Evolutionary conservation across 2,888 invertebrate species (phyloP).

Genomic region (Leucophenga montana): DNA sequence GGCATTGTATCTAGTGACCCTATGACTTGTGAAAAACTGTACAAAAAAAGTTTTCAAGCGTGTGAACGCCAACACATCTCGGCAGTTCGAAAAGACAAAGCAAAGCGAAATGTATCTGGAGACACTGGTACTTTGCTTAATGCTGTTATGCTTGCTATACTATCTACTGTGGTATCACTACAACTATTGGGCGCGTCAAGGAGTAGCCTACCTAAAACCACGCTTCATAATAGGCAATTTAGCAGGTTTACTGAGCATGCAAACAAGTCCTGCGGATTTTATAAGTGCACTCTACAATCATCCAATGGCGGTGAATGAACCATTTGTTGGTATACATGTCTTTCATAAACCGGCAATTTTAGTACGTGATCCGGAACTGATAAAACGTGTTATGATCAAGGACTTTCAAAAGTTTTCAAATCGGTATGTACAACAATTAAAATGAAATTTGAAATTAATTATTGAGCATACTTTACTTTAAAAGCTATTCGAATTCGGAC

Average conservation of each 20-base stretch:
- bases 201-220: slow-evolving; percentile 69
- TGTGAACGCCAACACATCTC: neutral
- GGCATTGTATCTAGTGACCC: neutral
- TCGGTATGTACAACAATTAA: slow-evolving; percentile 49
- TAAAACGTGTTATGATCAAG: slow-evolving; percentile 73
- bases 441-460: neutral
- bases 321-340: slow-evolving; percentile 72
- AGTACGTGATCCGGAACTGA: slow-evolving; percentile 72
- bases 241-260: slow-evolving; percentile 63
- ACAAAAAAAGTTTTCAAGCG: neutral
- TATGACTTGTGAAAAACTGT: neutral
- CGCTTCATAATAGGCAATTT: slow-evolving; percentile 73
- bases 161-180: slow-evolving; percentile 52
- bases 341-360: slow-evolving; percentile 73
- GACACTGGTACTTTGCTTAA: slow-evolving; percentile 36
- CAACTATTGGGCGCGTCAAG: slow-evolving; percentile 65
- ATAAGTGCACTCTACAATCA: slow-evolving; percentile 70
- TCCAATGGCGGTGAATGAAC: slow-evolving; percentile 53
- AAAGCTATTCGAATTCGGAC: slow-evolving; percentile 67
- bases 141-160: slow-evolving; percentile 36
- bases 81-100: neutral
- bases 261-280: slow-evolving; percentile 66
- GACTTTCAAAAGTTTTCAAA: slow-evolving; percentile 74
- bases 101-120: slow-evolving; percentile 42
- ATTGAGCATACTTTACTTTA: neutral